Evolutionary conservation across 2,113 vertebrate species (phyloP).

Genomic region (Rhabdornis inornatus): DNA sequence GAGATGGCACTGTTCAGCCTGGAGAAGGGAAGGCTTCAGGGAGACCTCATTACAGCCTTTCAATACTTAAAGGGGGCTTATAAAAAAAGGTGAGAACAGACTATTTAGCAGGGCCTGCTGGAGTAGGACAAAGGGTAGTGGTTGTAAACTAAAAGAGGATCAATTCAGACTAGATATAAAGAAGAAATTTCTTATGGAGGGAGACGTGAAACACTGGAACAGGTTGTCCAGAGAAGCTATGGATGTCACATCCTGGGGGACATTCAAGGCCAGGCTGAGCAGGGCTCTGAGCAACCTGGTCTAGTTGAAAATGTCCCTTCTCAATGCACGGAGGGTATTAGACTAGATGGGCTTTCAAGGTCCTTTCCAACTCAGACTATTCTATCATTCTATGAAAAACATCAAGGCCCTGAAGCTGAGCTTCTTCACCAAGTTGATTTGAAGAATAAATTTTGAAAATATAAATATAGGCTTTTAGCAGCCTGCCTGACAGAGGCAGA

Average conservation of each 20-base stretch:
- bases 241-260: not conserved
- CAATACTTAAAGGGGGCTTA: not conserved
- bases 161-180: not conserved
- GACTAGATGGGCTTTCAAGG: not conserved
- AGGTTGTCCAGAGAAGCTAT: not conserved
- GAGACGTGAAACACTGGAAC: not conserved
- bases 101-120: not conserved
- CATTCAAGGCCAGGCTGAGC: not conserved
- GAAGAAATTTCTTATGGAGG: not conserved
- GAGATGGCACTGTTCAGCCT: not conserved
- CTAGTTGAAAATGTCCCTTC: not conserved
- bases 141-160: not conserved
- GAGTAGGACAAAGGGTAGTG: not conserved
- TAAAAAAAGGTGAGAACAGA: not conserved
- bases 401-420: not conserved
- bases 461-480: constrained; percentile 54
- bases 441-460: constrained; percentile 44
- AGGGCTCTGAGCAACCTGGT: not conserved
- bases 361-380: not conserved
- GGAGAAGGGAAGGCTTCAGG: not conserved
- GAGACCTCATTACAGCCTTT: not conserved
- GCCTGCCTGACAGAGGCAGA: constrained; percentile 50
- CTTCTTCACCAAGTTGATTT: constrained; percentile 3
- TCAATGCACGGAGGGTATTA: not conserved
- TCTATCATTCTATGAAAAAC: not conserved